phyloP scores from a whole-genome alignment of 2,113 vertebrate species.

The Cephalophus harveyi region DNA sequence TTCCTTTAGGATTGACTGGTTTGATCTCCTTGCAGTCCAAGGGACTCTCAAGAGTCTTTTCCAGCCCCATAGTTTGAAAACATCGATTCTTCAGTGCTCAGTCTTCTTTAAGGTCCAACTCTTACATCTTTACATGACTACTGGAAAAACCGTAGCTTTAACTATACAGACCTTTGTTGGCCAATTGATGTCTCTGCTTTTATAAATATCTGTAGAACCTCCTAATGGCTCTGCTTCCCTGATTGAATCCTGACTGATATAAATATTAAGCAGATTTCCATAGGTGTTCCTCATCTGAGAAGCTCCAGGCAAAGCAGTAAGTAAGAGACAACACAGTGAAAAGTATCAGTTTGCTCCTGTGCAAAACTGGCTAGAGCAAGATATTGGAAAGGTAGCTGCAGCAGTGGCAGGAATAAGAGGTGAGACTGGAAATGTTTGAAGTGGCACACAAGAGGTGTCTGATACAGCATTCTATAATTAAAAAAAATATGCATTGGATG shows the following conservation, averaged over 20 bases:
- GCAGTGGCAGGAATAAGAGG: not conserved
- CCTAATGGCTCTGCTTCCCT: not conserved
- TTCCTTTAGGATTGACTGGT: not conserved
- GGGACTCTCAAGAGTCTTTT: not conserved
- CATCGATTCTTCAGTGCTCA: not conserved
- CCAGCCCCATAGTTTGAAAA: not conserved
- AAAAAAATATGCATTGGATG: not conserved
- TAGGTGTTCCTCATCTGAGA: not conserved
- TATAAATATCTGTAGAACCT: not conserved
- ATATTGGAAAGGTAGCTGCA: not conserved
- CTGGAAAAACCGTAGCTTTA: not conserved
- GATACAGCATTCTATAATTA: not conserved
- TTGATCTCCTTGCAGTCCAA: not conserved
- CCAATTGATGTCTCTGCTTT: not conserved
- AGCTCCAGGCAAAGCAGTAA: not conserved
- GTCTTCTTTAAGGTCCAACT: not conserved
- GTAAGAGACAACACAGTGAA: not conserved
- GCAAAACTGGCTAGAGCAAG: not conserved
- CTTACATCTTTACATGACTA: not conserved
- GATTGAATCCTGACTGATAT: not conserved
- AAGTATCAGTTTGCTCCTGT: not conserved
- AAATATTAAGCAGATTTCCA: not conserved
- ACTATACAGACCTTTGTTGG: not conserved
- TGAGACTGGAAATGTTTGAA: not conserved
- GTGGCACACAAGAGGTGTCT: not conserved